Evolutionary conservation across 1,140 invertebrate species (phyloP).

Genomic region (Mycetomoellerius zeteki): DNA sequence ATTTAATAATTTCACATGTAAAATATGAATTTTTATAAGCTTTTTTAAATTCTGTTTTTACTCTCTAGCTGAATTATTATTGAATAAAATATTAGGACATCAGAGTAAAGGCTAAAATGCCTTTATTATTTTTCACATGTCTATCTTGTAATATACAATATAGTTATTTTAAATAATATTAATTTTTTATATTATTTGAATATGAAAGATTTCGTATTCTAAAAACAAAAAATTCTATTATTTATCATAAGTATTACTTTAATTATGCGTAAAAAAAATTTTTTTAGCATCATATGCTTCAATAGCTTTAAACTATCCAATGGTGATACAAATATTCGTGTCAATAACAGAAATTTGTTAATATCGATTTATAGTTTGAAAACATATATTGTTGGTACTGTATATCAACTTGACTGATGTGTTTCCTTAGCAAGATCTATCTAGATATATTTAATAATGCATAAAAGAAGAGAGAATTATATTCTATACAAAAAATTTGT

Average conservation of each 20-base stretch:
- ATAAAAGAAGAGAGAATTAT: constrained; percentile 7
- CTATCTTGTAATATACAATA: constrained; percentile 1
- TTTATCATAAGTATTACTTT: neutral
- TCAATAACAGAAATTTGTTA: constrained; percentile 32
- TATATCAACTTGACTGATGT: constrained; percentile 19
- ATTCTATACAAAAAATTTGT: constrained; percentile 11
- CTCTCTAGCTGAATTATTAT: constrained; percentile 26
- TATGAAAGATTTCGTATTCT: neutral
- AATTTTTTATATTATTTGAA: neutral
- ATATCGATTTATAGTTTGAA: constrained; percentile 15
- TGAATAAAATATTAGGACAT: constrained; percentile 32
- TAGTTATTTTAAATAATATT: constrained; percentile 22
- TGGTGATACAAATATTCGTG: constrained; percentile 3
- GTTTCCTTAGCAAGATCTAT: constrained; percentile 29
- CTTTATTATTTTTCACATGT: neutral
- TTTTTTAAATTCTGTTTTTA: constrained; percentile 34
- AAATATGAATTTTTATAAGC: constrained; percentile 43
- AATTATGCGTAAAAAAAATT: neutral
- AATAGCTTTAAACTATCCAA: constrained; percentile 13
- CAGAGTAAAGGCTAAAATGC: neutral
- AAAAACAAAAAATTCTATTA: neutral
- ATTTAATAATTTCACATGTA: constrained; percentile 56
- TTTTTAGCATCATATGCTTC: constrained; percentile 8
- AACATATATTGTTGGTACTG: neutral
- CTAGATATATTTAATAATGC: constrained; percentile 4